Conservation (phyloP, 2,888 invertebrate species). For the Catocala fraxini region DNA sequence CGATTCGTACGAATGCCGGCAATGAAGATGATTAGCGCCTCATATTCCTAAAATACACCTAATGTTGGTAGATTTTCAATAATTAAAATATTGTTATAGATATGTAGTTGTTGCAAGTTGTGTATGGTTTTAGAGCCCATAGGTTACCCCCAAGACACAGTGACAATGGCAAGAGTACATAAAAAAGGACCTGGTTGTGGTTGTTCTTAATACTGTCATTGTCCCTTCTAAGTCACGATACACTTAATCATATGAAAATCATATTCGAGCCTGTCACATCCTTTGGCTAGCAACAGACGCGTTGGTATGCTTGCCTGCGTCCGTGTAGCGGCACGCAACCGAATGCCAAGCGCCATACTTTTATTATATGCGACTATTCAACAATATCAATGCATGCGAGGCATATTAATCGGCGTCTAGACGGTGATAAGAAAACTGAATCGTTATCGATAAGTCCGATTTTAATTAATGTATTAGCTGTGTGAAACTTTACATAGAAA, state of each 20-base stretch:
- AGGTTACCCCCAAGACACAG: too few relatives aligned
- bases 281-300: conserved; percentile 42
- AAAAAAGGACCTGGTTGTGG: not conserved
- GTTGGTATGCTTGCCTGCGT: conserved; percentile 42
- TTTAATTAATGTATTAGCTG: not conserved
- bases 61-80: too few relatives aligned
- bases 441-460: not conserved
- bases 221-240: not conserved
- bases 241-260: conserved; percentile 4
- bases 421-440: conserved; percentile 21
- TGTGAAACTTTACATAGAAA: not conserved
- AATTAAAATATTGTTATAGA: too few relatives aligned
- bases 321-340: conserved; percentile 39
- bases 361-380: conserved; percentile 23
- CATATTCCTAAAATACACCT: too few relatives aligned
- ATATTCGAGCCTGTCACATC: conserved; percentile 30
- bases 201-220: too few relatives aligned
- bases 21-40: too few relatives aligned
- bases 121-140: too few relatives aligned
- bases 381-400: conserved; percentile 32
- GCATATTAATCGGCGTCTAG: conserved; percentile 34
- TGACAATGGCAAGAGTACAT: too few relatives aligned
- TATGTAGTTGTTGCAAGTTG: too few relatives aligned
- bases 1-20: too few relatives aligned
- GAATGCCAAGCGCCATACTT: not conserved